Conservation (phyloP, 2,113 vertebrate species). For the Typhlomys cinereus region DNA sequence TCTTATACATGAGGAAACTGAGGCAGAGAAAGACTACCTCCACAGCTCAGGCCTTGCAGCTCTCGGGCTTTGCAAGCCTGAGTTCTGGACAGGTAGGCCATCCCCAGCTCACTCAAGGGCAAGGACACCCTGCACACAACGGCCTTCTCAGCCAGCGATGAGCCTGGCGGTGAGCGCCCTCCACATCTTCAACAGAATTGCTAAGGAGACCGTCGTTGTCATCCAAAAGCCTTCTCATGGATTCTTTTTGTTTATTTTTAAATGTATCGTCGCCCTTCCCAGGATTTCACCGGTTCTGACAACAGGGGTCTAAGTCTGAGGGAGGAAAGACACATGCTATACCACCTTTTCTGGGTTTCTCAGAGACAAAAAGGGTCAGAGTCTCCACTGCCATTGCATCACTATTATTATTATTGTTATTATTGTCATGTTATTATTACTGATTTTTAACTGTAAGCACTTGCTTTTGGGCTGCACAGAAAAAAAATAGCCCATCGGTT, state of each 20-base stretch:
- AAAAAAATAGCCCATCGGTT: neutral
- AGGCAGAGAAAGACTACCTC: neutral
- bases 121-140: accelerated
- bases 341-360: neutral
- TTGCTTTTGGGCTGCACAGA: neutral
- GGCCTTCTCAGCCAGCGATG: neutral
- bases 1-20: neutral
- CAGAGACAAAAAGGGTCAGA: neutral
- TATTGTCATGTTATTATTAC: neutral
- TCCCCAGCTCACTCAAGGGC: neutral
- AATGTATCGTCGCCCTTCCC: neutral
- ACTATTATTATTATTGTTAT: neutral
- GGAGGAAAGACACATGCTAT: neutral
- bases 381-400: neutral
- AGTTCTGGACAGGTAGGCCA: neutral
- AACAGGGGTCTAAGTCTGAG: neutral
- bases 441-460: neutral
- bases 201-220: neutral
- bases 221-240: neutral
- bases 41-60: neutral
- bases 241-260: neutral
- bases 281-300: neutral
- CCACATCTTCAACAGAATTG: neutral
- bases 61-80: neutral
- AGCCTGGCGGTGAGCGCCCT: neutral